Conservation (phyloP, 23 tunicate species). For the Corella eumyota region DNA sequence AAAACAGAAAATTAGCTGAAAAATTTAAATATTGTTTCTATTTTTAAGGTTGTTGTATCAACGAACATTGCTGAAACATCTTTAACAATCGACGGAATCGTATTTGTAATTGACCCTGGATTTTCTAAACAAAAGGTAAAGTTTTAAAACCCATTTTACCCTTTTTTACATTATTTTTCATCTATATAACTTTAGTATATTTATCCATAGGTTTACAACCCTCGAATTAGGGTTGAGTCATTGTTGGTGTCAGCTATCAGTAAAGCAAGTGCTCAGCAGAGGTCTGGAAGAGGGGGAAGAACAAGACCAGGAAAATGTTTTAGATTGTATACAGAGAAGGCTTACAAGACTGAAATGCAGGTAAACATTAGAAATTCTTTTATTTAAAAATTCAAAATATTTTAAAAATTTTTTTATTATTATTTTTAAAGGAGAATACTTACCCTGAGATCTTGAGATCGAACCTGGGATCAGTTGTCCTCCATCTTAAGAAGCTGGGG, state of each 20-base stretch:
- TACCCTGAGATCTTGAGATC: slow-evolving; percentile 95
- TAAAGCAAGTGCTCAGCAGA: slow-evolving; percentile 95
- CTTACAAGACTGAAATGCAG: slow-evolving; percentile 91
- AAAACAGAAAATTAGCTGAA: not conserved
- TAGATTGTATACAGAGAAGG: slow-evolving; percentile 92
- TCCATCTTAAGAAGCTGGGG: slow-evolving; percentile 88
- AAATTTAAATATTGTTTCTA: too few species aligned
- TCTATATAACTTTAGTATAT: not conserved
- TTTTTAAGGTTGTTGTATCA: slow-evolving; percentile 52
- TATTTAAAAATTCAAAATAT: not conserved
- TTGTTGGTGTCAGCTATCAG: slow-evolving; percentile 92
- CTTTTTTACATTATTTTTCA: not conserved
- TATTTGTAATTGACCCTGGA: slow-evolving; percentile 97
- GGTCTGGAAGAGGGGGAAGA: slow-evolving; percentile 94
- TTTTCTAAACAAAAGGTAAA: slow-evolving; percentile 89
- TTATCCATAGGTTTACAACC: slow-evolving; percentile 67
- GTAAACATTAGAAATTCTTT: slow-evolving; percentile 6
- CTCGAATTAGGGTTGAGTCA: slow-evolving; percentile 95
- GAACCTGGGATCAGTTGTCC: slow-evolving; percentile 87
- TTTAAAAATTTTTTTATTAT: not conserved
- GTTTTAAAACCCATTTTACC: not conserved
- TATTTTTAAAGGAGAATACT: slow-evolving; percentile 39
- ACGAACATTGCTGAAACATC: slow-evolving; percentile 98
- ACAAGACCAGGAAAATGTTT: slow-evolving; percentile 96
- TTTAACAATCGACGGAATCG: slow-evolving; percentile 95